Evolutionary conservation across 2,113 vertebrate species (phyloP), one percentile per base, ranked within the genome.

Genomic region (Trematomus loennbergii): DNA sequence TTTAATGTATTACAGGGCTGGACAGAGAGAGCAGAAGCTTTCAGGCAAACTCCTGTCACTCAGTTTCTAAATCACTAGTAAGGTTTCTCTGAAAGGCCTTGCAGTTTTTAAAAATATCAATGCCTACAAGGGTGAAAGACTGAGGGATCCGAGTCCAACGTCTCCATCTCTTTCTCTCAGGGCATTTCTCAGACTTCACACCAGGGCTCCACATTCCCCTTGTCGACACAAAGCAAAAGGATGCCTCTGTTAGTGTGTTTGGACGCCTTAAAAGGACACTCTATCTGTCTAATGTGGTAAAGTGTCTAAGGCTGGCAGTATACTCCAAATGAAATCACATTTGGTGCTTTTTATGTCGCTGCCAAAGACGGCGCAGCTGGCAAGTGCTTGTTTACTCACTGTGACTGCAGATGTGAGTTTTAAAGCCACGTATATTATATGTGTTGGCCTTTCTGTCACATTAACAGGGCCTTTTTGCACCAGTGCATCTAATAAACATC

Each of bases 201-300:
- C 73, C 69, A 73, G 17, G 72, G 79, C 76, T 81, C 71, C 62
- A 89, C 83, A 91, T 91, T 87, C 79, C 68, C 53, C 15, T 64
- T 54, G 64, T 76, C 72, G 75, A 36, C 63, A 33, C 70, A 52
- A 36, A 69, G 67, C n/a, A 9, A 53, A 59, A 25, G n/a, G 25
- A 61, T 45, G 18, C 8, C 6, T 40, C 4, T 25, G 17, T 9
- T 12, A 16, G 72, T 12, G 22, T 61, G 55, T 64, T n/a, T 60
- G 52, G 17, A 10, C 12, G 54, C 5, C 53, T 59, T 18, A 54
- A 46, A 61, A 78, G 17, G 17, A 4, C 16, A 25, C 13, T 10
- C 33, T 9, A 0, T 69, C 33, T 36, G 57, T 62, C 17, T 62
- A 25, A 73, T 62, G 57, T 43, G 45, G 43, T 36, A 1, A 72